phyloP scores from a whole-genome alignment of 2,888 invertebrate species.

The Neocrepidodera transversa region DNA sequence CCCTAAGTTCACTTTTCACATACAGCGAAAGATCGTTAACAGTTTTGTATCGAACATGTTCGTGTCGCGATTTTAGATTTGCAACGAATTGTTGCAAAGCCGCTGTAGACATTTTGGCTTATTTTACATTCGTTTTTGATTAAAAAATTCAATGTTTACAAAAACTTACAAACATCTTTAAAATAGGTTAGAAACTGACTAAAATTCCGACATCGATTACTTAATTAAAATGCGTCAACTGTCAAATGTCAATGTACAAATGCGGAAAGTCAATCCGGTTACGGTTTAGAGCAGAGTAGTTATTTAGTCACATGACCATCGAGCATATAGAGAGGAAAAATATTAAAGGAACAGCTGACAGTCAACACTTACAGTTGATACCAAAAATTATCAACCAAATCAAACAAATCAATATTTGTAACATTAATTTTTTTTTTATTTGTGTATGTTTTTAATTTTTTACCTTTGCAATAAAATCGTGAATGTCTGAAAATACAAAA shows the following conservation, averaged over 20 bases:
- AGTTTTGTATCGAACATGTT: slow-evolving; percentile 83
- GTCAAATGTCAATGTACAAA: slow-evolving; percentile 5
- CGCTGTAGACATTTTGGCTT: slow-evolving; percentile 62
- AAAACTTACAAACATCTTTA: neutral
- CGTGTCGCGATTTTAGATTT: slow-evolving; percentile 87
- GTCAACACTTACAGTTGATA: no score
- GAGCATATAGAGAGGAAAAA: no score
- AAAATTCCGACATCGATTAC: neutral
- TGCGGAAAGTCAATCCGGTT: no score
- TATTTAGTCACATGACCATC: no score
- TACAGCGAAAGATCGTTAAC: slow-evolving; percentile 90
- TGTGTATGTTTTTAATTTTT: no score
- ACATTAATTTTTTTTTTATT: no score
- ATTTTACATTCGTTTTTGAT: slow-evolving; percentile 7
- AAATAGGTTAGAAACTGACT: slow-evolving; percentile 21
- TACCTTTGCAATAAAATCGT: no score
- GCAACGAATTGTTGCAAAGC: slow-evolving; percentile 82
- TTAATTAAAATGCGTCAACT: neutral
- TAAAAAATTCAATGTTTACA: slow-evolving; percentile 13
- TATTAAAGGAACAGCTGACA: no score
- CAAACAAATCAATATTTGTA: no score
- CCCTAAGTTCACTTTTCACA: slow-evolving; percentile 88
- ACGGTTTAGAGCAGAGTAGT: no score
- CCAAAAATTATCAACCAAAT: no score
- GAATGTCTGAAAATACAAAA: no score